These are phyloP conservation scores for Cyprinus carpio DNA, from an alignment of 2,113 vertebrate genomes.

Conservation along the genomic window DNA sequence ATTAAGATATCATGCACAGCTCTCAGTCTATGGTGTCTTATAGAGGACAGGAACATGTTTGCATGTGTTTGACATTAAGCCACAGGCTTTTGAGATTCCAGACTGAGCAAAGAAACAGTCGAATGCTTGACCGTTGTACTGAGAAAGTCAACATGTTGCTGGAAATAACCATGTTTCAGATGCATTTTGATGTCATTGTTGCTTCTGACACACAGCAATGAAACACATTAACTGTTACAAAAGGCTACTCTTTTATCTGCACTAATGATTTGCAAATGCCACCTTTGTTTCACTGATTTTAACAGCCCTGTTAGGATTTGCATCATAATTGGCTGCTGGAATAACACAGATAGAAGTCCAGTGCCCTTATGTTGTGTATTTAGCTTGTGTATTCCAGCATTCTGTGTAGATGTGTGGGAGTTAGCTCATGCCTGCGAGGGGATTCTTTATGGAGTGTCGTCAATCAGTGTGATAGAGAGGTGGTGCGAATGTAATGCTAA, in stretches of 20 bases:
- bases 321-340: constrained; percentile 78
- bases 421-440: too few species aligned
- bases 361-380: constrained; percentile 68
- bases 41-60: neutral
- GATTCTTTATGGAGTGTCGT: too few species aligned
- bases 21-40: neutral
- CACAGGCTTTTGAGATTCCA: neutral
- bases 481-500: too few species aligned
- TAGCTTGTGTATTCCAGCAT: constrained; percentile 78
- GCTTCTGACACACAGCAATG: neutral
- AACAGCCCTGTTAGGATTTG: constrained; percentile 75
- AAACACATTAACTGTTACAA: neutral
- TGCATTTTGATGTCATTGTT: neutral
- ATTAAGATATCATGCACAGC: neutral
- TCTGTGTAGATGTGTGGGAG: too few species aligned
- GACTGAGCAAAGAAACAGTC: neutral
- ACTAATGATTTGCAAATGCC: constrained; percentile 19
- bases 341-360: constrained; percentile 63
- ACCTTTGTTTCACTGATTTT: constrained; percentile 49
- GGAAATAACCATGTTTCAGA: neutral
- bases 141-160: neutral
- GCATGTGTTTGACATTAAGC: constrained; percentile 4
- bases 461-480: too few species aligned
- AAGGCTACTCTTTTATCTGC: neutral
- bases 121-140: neutral